A percentile compares a stretch with the other conserved stretches of the same genome.
Evolutionary conservation across 1,140 invertebrate species (phyloP).

Genomic region (Drosophila truncata): DNA sequence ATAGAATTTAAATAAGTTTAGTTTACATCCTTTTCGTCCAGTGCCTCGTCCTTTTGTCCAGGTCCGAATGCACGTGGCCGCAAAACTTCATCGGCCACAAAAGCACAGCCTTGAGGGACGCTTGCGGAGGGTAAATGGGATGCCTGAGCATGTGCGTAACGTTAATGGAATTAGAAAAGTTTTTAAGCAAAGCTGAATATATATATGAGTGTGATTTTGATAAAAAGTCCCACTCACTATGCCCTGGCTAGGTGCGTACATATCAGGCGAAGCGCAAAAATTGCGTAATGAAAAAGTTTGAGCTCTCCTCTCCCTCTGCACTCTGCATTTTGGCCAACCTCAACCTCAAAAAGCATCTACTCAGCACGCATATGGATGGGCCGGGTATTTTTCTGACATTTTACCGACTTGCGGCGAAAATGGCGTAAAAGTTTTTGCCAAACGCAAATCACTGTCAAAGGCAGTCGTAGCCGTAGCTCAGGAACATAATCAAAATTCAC

Average conservation of each 20-base stretch:
- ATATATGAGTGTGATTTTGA: constrained; percentile 69
- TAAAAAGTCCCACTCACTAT: constrained; percentile 54
- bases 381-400: constrained; percentile 54
- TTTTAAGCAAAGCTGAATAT: constrained; percentile 74
- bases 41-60: constrained; percentile 25
- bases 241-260: constrained; percentile 41
- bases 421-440: constrained; percentile 59
- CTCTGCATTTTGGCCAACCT: constrained; percentile 10
- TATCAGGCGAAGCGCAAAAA: constrained; percentile 60
- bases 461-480: constrained; percentile 23
- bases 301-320: constrained; percentile 11
- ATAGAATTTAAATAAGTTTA: not conserved
- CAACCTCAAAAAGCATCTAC: constrained; percentile 15
- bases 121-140: constrained; percentile 30
- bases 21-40: not conserved
- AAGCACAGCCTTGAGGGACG: constrained; percentile 6
- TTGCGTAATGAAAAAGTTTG: constrained; percentile 81
- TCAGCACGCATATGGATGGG: constrained; percentile 29
- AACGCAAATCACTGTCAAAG: constrained; percentile 65
- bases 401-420: constrained; percentile 50
- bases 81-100: constrained; percentile 51
- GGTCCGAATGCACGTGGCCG: constrained; percentile 31
- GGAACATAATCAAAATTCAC: constrained; percentile 61
- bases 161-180: constrained; percentile 83
- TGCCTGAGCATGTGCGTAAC: constrained; percentile 73